Evolutionary conservation across 2,888 invertebrate genomes (phyloP), one percentile per base, ranked within the genome.

Genomic region (Drosophila prolongata): DNA sequence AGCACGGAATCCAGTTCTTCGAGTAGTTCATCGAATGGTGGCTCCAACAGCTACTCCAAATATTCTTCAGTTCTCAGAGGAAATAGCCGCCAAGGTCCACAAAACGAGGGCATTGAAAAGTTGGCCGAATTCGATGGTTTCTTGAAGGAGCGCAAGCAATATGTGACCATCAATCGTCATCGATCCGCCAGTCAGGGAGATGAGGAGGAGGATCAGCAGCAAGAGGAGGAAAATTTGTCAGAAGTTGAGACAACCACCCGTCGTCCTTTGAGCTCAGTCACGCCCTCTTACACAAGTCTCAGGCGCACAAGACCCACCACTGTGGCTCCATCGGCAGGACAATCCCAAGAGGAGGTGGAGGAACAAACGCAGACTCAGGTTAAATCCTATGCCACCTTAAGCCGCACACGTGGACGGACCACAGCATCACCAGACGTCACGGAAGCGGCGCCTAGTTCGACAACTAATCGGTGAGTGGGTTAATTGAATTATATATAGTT

Each of bases 241-340:
- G 56, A 76, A 65, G 16, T 75, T 6, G 61, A 53, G 42, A 66
- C 19, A 16, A 79, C 78, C 14, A 89, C 88, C 0, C 77, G 66
- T 9, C 83, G 86, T 34, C 76, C 89, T 0, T 47, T 74, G 2
- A 70, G 75, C 11, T 69, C 91, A 10, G 90, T 91, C 19, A 94
- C 93, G 9, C 93, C 94, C 0, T 95, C 96, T 75, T 96, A 96
- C 80, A 95, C 95, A 0, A 96, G 95, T 58, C 95, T 96, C 34
- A 93, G 95, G 50, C 93, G 96, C 69, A 94, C 95, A 0, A 93
- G 94, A 80, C 95, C 94, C 13, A 93, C 94, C 0, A 93, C 94
- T 0, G 93, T 87, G 30, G 40, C 78, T 13, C 50, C 79, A 5
- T 75, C 78, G 3, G 44, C 52, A 77, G 78, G 54, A 13, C 30